Evolutionary conservation across 2,797 vertebrate genomes (phyloP).

Genomic region (Siniperca undulata): DNA sequence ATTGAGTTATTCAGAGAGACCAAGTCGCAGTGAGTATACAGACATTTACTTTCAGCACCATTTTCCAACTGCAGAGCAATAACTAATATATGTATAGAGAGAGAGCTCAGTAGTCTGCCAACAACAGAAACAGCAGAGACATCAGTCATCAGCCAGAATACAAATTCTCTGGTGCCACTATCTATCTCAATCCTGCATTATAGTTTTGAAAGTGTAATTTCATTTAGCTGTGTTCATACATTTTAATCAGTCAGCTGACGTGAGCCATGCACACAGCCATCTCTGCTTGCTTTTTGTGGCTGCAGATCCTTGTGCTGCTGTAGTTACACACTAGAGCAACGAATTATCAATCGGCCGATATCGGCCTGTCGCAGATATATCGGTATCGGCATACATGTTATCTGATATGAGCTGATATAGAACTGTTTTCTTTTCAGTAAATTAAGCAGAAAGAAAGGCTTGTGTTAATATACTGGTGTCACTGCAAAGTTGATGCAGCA

Average conservation of each 20-base stretch:
- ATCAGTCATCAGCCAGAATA: slow-evolving; percentile 23
- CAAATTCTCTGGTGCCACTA: slow-evolving; percentile 35
- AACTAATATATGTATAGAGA: slow-evolving; percentile 23
- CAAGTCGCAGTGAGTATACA: not conserved
- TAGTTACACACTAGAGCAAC: slow-evolving; percentile 1
- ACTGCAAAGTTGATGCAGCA: too few relatives aligned
- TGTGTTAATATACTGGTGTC: too few relatives aligned
- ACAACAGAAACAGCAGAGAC: slow-evolving; percentile 35
- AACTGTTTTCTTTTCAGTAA: too few relatives aligned
- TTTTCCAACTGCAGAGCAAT: slow-evolving; percentile 10
- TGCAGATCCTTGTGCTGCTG: not conserved
- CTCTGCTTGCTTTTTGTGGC: slow-evolving; percentile 4
- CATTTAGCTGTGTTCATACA: slow-evolving; percentile 46
- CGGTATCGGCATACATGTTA: too few relatives aligned
- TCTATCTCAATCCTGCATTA: slow-evolving; percentile 48
- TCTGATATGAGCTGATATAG: too few relatives aligned
- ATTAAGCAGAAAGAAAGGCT: too few relatives aligned
- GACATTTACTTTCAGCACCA: slow-evolving; percentile 28
- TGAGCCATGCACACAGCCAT: not conserved
- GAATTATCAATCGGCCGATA: too few relatives aligned
- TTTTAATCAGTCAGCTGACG: slow-evolving; percentile 57
- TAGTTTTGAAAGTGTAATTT: slow-evolving; percentile 42
- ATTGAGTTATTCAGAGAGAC: slow-evolving; percentile 5
- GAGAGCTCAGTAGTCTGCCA: slow-evolving; percentile 42
- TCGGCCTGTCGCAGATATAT: too few relatives aligned